Base-by-base conservation (phyloP, 2,797 vertebrate species). In the Taenioides sp. region DNA sequence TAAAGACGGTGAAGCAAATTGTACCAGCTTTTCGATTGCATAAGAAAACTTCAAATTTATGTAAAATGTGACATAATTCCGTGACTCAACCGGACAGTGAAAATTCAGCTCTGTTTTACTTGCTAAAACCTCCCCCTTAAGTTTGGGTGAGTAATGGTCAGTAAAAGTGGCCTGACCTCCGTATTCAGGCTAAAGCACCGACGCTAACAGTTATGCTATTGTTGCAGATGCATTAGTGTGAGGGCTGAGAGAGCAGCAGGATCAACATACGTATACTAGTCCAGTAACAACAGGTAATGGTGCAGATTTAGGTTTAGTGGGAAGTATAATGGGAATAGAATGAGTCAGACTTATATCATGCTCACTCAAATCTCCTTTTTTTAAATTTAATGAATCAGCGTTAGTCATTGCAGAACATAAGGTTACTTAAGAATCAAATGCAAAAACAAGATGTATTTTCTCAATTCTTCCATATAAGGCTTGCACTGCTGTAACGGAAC, bases 151-250 rank as follows among this genome's bases (percentile, higher is more conserved):
- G 31, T 61, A 17, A 65, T 58, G 20, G 55, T 68, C 72, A 73
- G 47, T 52, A 75, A 22, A 76, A 57, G 16, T 43, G 66, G 28
- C 73, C 73, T 74, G 73, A 77, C 72, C 73, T 80, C 70, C 66
- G 80, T 72, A 86, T 82, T 87, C 79, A 67, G 75, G 69, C 58
- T 76, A 72, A 83, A 79, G 76, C 80, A 71, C 71, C 7, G 63
- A 69, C 58, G 65, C 72, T 77, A 85, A 89, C 86, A 88, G 69
- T 47, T 31, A 55, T 1, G 64, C 73, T 78, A 78, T 86, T 87
- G 87, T 84, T 81, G 84, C 83, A 57, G 78, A 43, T 64, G 20
- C 76, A 75, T 71, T 62, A 18, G 55, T 72, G 71, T 0, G 34
- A 75, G 75, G 43, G 72, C 72, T 47, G 71, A 81, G 69, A 71